These are phyloP conservation scores for Mesorhabditis belari DNA, from an alignment of 2,888 invertebrate genomes.

Conservation along the genomic window DNA sequence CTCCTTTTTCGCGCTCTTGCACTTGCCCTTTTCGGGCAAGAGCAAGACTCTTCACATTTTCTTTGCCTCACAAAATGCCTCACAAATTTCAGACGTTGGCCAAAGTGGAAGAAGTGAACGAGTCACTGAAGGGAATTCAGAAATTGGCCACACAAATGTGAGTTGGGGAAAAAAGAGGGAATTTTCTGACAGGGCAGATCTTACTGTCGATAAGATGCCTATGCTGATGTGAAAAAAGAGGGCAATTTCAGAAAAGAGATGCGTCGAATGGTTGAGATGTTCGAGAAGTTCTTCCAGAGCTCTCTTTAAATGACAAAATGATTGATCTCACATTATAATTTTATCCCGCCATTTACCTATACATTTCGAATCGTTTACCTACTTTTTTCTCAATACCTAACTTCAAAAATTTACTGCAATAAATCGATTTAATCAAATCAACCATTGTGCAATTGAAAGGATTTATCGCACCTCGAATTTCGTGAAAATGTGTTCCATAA, in stretches of 20 bases:
- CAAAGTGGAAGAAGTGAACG: conserved; percentile 48
- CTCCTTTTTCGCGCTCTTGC: background rate
- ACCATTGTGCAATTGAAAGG: no score
- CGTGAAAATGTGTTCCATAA: no score
- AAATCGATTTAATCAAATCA: no score
- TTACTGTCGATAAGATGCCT: background rate
- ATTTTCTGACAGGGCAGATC: background rate
- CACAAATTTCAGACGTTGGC: conserved; percentile 39
- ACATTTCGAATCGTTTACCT: no score
- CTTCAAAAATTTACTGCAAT: no score
- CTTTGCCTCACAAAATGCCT: background rate
- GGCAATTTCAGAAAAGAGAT: conserved; percentile 41
- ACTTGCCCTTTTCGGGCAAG: background rate
- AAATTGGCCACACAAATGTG: conserved; percentile 43
- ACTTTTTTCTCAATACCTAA: no score
- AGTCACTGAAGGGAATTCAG: conserved; percentile 34
- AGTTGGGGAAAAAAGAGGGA: conserved; percentile 4
- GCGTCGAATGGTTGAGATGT: conserved; percentile 41
- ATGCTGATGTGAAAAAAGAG: background rate
- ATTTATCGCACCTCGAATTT: no score
- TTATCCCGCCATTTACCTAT: no score
- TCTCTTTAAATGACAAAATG: no score
- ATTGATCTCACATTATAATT: no score
- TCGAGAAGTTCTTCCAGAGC: conserved; percentile 36
- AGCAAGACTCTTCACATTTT: background rate